phyloP scores from a whole-genome alignment of 35 echinoderm and acorn worm genomes.

The Patiria miniata region DNA sequence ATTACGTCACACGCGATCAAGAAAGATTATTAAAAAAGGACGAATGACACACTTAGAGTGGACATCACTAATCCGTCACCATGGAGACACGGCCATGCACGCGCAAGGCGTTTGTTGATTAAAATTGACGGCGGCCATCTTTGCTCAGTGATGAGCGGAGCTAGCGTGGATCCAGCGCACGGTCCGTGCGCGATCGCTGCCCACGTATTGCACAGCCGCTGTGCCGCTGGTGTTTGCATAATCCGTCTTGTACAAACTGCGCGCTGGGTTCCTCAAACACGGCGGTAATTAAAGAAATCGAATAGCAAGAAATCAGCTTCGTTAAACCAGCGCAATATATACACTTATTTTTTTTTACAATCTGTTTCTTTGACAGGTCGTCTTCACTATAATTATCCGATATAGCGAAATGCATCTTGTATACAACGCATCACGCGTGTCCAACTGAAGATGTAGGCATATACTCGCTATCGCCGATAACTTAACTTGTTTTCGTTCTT shows the following conservation, averaged over 20 bases:
- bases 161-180: too few species aligned
- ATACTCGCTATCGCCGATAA: too few species aligned
- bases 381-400: too few species aligned
- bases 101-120: constrained; percentile 7
- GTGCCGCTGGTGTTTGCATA: not conserved
- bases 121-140: not conserved
- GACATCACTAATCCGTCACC: constrained; percentile 2
- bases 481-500: too few species aligned
- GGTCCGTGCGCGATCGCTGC: not conserved
- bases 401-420: too few species aligned
- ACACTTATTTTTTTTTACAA: too few species aligned
- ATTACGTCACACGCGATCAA: too few species aligned
- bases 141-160: too few species aligned
- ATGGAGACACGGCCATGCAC: not conserved
- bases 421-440: too few species aligned
- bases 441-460: too few species aligned
- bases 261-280: constrained; percentile 6
- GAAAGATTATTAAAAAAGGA: not conserved
- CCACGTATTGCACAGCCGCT: not conserved
- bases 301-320: constrained; percentile 12
- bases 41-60: not conserved
- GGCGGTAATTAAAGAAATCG: constrained; percentile 15
- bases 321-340: not conserved
- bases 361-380: too few species aligned
- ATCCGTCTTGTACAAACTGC: constrained; percentile 7